Percentiles rank a stretch among this genome's conserved stretches.
These are phyloP conservation scores for Pinna nobilis DNA, from an alignment of 1,140 invertebrate species.

Conservation along the genomic window DNA sequence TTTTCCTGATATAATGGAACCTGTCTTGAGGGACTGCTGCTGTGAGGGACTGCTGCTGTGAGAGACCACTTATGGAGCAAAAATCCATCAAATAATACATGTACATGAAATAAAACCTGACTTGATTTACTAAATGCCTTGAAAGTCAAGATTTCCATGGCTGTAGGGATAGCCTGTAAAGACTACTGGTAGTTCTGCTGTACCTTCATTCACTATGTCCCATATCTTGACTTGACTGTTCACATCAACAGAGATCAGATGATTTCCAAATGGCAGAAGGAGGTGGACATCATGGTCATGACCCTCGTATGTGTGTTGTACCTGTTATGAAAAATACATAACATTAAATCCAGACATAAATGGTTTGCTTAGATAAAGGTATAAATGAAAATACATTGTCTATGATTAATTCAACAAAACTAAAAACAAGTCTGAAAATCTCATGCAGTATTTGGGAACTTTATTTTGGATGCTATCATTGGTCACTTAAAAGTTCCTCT, in stretches of 20 bases:
- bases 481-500: not conserved
- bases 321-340: slow-evolving; percentile 57
- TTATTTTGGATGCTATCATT: not conserved
- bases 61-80: not conserved
- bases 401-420: not conserved
- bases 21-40: too few species aligned
- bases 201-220: slow-evolving; percentile 86
- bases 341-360: not conserved
- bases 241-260: slow-evolving; percentile 91
- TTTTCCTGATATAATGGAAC: too few species aligned
- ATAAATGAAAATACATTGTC: not conserved
- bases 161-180: not conserved
- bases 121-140: not conserved
- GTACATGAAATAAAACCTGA: not conserved
- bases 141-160: not conserved
- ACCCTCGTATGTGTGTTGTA: slow-evolving; percentile 88
- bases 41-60: too few species aligned
- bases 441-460: not conserved
- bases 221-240: slow-evolving; percentile 87
- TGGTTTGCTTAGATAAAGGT: not conserved
- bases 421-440: not conserved
- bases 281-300: slow-evolving; percentile 84
- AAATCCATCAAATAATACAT: not conserved
- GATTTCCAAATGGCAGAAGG: slow-evolving; percentile 90
- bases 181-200: not conserved